Percentiles rank a stretch among this genome's conserved stretches.
These are phyloP conservation scores for Bucorvus abyssinicus DNA, from an alignment of 2,797 vertebrate genomes.

Conservation along the genomic window DNA sequence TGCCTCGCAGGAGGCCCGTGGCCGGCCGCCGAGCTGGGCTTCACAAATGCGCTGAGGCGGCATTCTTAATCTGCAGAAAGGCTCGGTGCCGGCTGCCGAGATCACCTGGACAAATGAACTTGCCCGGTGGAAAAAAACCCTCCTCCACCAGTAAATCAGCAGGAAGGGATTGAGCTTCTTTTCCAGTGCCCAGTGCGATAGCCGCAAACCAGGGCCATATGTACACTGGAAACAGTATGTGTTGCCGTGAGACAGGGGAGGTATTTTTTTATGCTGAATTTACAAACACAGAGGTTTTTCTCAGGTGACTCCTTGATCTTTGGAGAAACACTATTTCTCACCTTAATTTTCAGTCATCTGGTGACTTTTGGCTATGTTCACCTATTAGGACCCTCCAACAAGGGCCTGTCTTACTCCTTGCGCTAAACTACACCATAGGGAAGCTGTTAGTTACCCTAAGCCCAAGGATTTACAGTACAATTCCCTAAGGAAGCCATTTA, in stretches of 20 bases:
- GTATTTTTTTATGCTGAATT: background rate
- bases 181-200: background rate
- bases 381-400: background rate
- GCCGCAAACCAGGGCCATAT: background rate
- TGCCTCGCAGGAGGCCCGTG: background rate
- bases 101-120: constrained; percentile 48
- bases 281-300: background rate
- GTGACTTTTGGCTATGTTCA: background rate
- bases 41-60: background rate
- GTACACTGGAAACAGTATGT: background rate
- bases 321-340: background rate
- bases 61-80: constrained; percentile 4
- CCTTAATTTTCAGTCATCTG: background rate
- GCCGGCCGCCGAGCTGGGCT: background rate
- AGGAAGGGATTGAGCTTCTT: constrained; percentile 11
- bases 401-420: background rate
- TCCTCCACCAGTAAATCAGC: background rate
- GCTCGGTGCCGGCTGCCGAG: background rate
- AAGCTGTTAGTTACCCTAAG: background rate
- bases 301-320: background rate
- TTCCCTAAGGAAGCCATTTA: background rate
- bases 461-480: background rate
- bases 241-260: background rate
- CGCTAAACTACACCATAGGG: background rate
- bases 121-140: background rate